phyloP scores from a whole-genome alignment of 2,888 invertebrate genomes.

The Leucophenga montana region DNA sequence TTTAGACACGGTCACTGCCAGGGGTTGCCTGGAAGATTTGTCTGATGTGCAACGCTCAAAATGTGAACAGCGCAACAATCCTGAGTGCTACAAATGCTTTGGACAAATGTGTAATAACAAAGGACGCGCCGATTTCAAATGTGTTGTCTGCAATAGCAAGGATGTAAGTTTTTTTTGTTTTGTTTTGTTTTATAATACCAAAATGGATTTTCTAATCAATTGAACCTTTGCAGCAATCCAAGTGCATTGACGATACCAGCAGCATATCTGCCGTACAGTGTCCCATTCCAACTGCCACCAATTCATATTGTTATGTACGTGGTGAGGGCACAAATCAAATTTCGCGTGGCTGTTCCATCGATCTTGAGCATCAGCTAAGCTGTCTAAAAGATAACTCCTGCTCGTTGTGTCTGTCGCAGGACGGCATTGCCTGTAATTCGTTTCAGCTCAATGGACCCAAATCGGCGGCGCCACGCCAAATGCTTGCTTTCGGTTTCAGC shows the following conservation, averaged over 20 bases:
- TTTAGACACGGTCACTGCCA: slow-evolving; percentile 59
- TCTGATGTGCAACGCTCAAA: slow-evolving; percentile 54
- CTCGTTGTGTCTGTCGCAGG: slow-evolving; percentile 59
- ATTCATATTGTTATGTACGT: slow-evolving; percentile 68
- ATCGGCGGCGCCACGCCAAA: slow-evolving; percentile 34
- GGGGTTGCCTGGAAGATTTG: slow-evolving; percentile 60
- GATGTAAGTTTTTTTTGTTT: slow-evolving; percentile 49
- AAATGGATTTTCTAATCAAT: not conserved
- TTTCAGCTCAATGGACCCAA: slow-evolving; percentile 39
- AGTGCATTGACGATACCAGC: slow-evolving; percentile 49
- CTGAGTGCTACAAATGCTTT: slow-evolving; percentile 61
- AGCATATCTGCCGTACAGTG: slow-evolving; percentile 54
- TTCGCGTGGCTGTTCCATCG: slow-evolving; percentile 62
- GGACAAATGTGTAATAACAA: slow-evolving; percentile 63
- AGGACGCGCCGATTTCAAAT: slow-evolving; percentile 61
- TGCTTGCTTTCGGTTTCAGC: slow-evolving; percentile 40
- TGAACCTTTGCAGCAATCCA: slow-evolving; percentile 46
- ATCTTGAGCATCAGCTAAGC: slow-evolving; percentile 56
- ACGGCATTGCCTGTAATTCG: slow-evolving; percentile 61
- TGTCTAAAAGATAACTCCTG: slow-evolving; percentile 58
- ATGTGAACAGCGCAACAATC: slow-evolving; percentile 46
- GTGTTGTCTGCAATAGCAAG: slow-evolving; percentile 62
- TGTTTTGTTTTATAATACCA: not conserved
- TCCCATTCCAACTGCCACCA: slow-evolving; percentile 56
- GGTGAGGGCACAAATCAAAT: slow-evolving; percentile 31